Base-by-base conservation (phyloP, 2,888 invertebrate species). In the Bellardia pandia region DNA sequence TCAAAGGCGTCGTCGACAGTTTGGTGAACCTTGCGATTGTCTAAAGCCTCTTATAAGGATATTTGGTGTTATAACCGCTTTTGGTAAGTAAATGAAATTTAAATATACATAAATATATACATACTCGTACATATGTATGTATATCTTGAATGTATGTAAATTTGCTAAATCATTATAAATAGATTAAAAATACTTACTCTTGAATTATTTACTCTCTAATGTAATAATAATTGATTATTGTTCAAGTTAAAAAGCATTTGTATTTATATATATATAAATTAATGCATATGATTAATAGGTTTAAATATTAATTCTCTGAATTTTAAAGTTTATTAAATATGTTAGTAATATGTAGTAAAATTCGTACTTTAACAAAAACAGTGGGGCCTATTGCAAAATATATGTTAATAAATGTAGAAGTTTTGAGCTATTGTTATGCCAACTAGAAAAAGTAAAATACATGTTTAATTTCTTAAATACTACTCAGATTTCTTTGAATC, bases 1-100 rank as follows among this genome's bases (percentile, higher is more conserved):
- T 86, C 91, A 90, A 88, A 91, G 92, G 85, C 91, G 91, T 88
- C 92, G 92, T 80, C 92, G 91, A 88, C 93, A 93, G 89, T 89
- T 92, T 89, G 92, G 90, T 88, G 93, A 92, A 90, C 90, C 92
- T 58, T 93, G 93, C 88, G 91, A 92, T 86, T 93, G 93, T 89
- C 90, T 93, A 86, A 91, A 92, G 89, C 93, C 93, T 88, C 90
- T 93, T 85, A 93, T 93, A 91, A 91, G 93, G 87, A 90, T 93
- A 89, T 92, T 92, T 90, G 93, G 93, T 89, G 90, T 93, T 88
- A 91, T 92, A 89, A 93, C 93, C 88, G 92, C 93, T 86, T 92
- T 93, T 90, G 93, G 93, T 93, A 90, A 93, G 93, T 90, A 83
- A 71, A 33, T 45, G 3, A 7, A 60, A 33, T 53, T 80, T 37